Conservation (phyloP, 1,140 invertebrate genomes). For the Pseudomyrmex gracilis region DNA sequence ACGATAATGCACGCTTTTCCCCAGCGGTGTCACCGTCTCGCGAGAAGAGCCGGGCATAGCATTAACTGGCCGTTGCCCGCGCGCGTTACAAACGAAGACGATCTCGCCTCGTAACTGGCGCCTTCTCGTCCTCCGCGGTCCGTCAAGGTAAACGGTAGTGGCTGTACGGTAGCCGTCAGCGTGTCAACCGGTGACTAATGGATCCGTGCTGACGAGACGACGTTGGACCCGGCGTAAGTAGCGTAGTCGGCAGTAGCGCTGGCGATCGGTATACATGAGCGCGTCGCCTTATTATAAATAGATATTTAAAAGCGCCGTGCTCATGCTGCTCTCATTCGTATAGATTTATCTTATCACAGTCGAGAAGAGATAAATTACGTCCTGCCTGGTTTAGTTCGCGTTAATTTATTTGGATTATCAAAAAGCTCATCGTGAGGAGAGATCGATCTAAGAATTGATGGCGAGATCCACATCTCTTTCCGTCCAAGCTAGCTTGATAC, state of each 20-base stretch:
- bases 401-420: constrained; percentile 36
- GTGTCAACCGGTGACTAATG: constrained; percentile 83
- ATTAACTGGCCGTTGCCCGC: constrained; percentile 83
- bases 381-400: constrained; percentile 52
- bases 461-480: not conserved
- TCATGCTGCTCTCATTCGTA: constrained; percentile 55
- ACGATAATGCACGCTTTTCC: constrained; percentile 75
- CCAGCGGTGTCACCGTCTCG: constrained; percentile 68
- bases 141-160: constrained; percentile 71
- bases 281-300: constrained; percentile 79
- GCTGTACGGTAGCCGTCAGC: constrained; percentile 79
- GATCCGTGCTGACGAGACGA: constrained; percentile 79
- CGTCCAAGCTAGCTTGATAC: not conserved
- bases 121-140: constrained; percentile 61
- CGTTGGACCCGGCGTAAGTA: constrained; percentile 69
- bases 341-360: constrained; percentile 78
- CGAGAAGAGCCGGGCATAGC: constrained; percentile 76
- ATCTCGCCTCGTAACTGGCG: constrained; percentile 24
- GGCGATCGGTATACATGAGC: constrained; percentile 59
- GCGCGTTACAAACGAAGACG: constrained; percentile 64
- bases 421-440: not conserved
- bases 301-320: constrained; percentile 68
- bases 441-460: not conserved
- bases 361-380: constrained; percentile 70
- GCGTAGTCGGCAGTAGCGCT: constrained; percentile 57